Base-by-base conservation (phyloP, 2,888 invertebrate genomes). In the Euzetes globulus region DNA sequence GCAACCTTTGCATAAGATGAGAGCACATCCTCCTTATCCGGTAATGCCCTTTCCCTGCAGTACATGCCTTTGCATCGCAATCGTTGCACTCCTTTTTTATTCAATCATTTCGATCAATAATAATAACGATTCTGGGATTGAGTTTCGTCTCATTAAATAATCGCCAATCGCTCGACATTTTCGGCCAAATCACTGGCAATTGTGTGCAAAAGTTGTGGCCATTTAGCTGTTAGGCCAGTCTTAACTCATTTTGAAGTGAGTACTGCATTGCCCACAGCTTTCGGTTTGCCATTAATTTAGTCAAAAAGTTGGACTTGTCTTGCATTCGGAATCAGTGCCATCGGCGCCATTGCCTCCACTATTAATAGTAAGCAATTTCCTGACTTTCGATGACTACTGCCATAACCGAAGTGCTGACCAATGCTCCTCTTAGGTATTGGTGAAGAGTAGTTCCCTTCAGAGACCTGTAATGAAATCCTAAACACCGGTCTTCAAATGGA, bases 321-420 rank as follows among this genome's bases (percentile, higher is more conserved):
- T 63, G 15, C 9, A 19, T 37, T 37, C 2, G 37, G n/a, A 19
- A 65, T 65, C 37, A 19, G 65, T 9, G 29, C 52, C 52, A 52
- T 7, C 19, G 5, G 52, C 5, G 52, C 52, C 47, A 52, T 4
- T 22, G 52, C 52, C n/a, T 19, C 29, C 33, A 27, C 27, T 60
- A 60, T 60, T 60, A 33, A 60, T 60, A 60, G 60, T 15, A 25
- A 33, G 29, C 29, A 65, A 65, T 65, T 65, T 65, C 65, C 65
- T 37, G 3, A 17, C 15, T 17, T 33, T 60, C 60, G 27, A 60
- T 60, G 29, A 60, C 22, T 11, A 19, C 6, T 60, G 60, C 60
- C 60, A 60, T 60, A 29, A 29, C 60, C 2, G 22, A 17, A 52
- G 19, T 52, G 5, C 11, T 52, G 29, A 29, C 33, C 60, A 60